Conservation (phyloP, 2,888 invertebrate genomes). For the Sinotaia quadrata region DNA sequence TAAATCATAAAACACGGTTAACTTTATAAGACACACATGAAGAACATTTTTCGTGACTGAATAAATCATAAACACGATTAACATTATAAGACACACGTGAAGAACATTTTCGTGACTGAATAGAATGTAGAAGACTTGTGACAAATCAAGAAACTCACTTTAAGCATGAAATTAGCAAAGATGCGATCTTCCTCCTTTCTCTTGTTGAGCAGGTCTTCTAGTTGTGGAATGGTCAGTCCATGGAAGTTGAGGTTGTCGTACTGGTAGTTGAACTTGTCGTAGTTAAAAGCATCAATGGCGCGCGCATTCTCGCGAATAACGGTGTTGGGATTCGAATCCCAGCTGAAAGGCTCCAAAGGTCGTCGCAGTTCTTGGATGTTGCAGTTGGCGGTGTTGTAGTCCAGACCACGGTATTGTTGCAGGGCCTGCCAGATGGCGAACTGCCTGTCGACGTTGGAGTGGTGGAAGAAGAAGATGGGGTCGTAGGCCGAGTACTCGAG, state of each 20-base stretch:
- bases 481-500: conserved; percentile 42
- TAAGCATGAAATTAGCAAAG: conserved; percentile 42
- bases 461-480: conserved; percentile 43
- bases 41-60: not conserved
- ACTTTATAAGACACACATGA: not conserved
- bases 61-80: not conserved
- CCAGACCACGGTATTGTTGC: conserved; percentile 40
- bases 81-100: not conserved
- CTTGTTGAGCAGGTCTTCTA: conserved; percentile 37
- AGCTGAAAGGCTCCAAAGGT: conserved; percentile 39
- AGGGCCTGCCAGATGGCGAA: conserved; percentile 45
- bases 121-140: no score
- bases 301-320: conserved; percentile 30
- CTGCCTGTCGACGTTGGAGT: conserved; percentile 41
- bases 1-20: not conserved
- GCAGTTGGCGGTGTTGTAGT: conserved; percentile 44
- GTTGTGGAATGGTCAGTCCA: conserved; percentile 44
- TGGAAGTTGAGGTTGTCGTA: conserved; percentile 48
- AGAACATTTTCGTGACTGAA: not conserved
- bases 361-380: conserved; percentile 36
- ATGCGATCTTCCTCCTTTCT: conserved; percentile 34
- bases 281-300: conserved; percentile 40
- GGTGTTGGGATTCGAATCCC: conserved; percentile 30
- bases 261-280: conserved; percentile 40
- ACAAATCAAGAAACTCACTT: not conserved